A percentile compares a stretch with the other conserved stretches of the same genome.
Evolutionary conservation across 2,888 invertebrate genomes (phyloP).

Genomic region (Seladonia tumulorum): DNA sequence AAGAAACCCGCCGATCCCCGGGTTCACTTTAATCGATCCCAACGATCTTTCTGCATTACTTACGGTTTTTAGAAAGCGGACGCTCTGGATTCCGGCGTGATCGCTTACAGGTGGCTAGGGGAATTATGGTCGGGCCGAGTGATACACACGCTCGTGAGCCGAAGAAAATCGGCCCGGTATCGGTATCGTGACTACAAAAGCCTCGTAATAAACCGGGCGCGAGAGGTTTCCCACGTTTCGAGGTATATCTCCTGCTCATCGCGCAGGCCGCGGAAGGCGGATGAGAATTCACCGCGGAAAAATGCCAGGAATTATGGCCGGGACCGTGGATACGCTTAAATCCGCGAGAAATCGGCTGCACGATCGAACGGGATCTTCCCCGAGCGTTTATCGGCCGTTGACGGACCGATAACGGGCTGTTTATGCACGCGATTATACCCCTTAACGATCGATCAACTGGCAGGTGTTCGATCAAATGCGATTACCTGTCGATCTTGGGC

Average conservation of each 20-base stretch:
- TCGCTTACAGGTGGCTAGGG: slow-evolving; percentile 67
- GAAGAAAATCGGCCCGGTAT: background rate
- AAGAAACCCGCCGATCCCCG: slow-evolving; percentile 43
- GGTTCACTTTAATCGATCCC: slow-evolving; percentile 54
- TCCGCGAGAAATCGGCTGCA: slow-evolving; percentile 20
- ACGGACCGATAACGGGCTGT: background rate
- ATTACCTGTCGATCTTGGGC: background rate
- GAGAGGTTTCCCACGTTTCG: slow-evolving; percentile 66
- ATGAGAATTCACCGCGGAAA: slow-evolving; percentile 56
- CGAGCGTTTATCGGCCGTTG: background rate
- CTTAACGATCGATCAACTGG: background rate
- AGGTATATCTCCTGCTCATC: slow-evolving; percentile 45
- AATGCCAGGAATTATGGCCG: slow-evolving; percentile 48
- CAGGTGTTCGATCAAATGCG: background rate
- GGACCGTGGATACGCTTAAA: slow-evolving; percentile 29
- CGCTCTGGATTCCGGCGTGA: slow-evolving; percentile 72
- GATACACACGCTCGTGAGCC: slow-evolving; percentile 47
- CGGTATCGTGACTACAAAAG: slow-evolving; percentile 59
- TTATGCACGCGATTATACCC: background rate
- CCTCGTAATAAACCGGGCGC: slow-evolving; percentile 59
- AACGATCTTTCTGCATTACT: slow-evolving; percentile 68
- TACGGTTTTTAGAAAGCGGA: slow-evolving; percentile 74
- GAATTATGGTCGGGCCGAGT: slow-evolving; percentile 61
- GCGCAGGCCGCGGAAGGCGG: slow-evolving; percentile 31
- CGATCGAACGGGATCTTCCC: slow-evolving; percentile 10